phyloP scores from a whole-genome alignment of 2,797 vertebrate genomes.

The Enteromius mattozi region DNA sequence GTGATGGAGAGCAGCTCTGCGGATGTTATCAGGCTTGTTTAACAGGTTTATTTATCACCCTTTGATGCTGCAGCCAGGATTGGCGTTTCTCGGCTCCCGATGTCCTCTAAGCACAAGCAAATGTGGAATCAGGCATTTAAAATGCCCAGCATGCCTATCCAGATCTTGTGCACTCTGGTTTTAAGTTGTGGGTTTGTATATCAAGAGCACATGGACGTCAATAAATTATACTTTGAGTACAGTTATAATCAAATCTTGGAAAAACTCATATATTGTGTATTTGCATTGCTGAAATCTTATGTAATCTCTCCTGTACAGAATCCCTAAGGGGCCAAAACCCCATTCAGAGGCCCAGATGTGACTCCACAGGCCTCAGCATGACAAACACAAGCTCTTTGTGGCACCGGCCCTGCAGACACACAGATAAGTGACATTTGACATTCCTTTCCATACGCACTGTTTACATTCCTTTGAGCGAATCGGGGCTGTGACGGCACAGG shows the following conservation, averaged over 20 bases:
- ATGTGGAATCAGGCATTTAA: constrained; percentile 11
- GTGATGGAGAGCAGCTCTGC: constrained; percentile 23
- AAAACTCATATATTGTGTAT: neutral
- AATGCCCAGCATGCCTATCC: neutral
- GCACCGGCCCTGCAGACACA: neutral
- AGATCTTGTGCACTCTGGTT: neutral
- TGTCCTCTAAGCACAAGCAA: constrained; percentile 47
- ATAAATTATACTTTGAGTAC: constrained; percentile 11
- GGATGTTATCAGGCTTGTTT: constrained; percentile 40
- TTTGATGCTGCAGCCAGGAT: constrained; percentile 43
- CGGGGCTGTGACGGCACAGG: neutral
- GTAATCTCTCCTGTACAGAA: neutral
- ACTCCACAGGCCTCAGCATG: neutral
- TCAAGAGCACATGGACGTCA: neutral
- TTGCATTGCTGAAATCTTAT: neutral
- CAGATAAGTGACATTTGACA: constrained; percentile 35
- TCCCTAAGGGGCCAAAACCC: neutral
- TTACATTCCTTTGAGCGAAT: constrained; percentile 31
- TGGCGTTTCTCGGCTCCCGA: neutral
- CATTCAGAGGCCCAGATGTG: neutral
- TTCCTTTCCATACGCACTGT: constrained; percentile 15
- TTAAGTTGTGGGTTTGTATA: neutral
- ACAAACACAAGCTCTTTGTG: neutral
- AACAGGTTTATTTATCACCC: constrained; percentile 53
- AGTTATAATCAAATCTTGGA: neutral